Conservation (phyloP, 2,797 vertebrate species). For the Enteromius anoplus region DNA sequence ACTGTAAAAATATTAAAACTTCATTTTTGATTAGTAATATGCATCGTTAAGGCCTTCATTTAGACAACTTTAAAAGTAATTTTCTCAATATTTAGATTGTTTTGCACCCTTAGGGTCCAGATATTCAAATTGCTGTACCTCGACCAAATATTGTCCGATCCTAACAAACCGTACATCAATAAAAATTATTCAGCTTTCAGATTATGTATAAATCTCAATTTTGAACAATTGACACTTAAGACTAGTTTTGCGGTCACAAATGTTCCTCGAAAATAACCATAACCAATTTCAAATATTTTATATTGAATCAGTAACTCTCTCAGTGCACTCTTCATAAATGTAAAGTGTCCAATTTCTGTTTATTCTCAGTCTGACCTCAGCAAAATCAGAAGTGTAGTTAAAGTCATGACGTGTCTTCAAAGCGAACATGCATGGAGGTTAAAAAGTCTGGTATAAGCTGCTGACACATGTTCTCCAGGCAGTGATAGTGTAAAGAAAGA, state of each 20-base stretch:
- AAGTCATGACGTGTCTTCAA: background rate
- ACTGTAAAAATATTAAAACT: background rate
- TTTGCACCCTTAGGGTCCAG: no score
- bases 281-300: background rate
- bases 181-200: background rate
- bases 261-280: background rate
- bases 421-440: background rate
- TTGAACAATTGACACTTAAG: background rate
- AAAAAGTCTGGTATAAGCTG: slow-evolving; percentile 11
- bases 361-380: background rate
- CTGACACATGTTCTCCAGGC: slow-evolving; percentile 25
- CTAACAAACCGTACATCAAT: background rate
- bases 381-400: background rate
- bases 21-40: background rate
- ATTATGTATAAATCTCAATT: background rate
- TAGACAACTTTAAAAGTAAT: background rate
- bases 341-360: no score
- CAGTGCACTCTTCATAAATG: background rate
- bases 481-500: slow-evolving; percentile 11
- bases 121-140: background rate
- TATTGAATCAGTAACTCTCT: no score
- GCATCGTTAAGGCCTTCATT: background rate
- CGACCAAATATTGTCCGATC: background rate
- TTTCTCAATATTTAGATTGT: no score
- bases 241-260: background rate